Evolutionary conservation across 2,888 invertebrate species (phyloP), one percentile per base, ranked within the genome.

Genomic region (Aphodius sticticus): DNA sequence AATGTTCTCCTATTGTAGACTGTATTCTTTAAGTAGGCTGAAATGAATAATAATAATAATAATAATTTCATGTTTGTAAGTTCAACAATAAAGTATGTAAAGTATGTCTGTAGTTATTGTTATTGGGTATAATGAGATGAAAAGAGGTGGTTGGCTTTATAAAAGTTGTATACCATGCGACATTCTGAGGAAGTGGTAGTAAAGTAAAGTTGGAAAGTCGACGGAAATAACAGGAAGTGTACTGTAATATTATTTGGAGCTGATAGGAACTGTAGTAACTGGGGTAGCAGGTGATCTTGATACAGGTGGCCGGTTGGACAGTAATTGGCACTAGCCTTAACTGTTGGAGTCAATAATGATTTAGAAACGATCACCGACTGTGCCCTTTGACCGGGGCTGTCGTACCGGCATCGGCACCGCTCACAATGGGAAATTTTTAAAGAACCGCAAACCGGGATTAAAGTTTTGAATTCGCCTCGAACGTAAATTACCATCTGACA

Each of bases 291-390:
- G 72, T 72, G 72, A 72, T 72, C 7, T 14, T 36, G 72, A 71
- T 71, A 77, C 77, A 77, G 77, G 77, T 77, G 78, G 74, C 14
- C 78, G 72, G n/a, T 78, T 36, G 38, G 36, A 38, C 14, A 38
- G 16, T 70, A 78, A 72, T 78, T 72, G 36, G 71, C n/a, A 14
- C n/a, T 69, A 14, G 15, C 70, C 16, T 77, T 70, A 78, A 38
- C 35, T n/a, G 53, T 69, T 78, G 53, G 53, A 38, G 78, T 78
- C 78, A 78, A 72, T 78, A 78, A 78, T 78, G 78, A 78, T 78
- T 78, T 78, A 78, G 71, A 78, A 78, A 78, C 71, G 72, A 72
- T 78, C 71, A 72, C 14, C 16, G 35, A 74, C 74, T 74, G n/a
- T 35, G 74, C 26, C 35, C 36, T 74, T n/a, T 35, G 74, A 35